Evolutionary conservation across 2,888 invertebrate species (phyloP).

Genomic region (Incurvaria masculella): DNA sequence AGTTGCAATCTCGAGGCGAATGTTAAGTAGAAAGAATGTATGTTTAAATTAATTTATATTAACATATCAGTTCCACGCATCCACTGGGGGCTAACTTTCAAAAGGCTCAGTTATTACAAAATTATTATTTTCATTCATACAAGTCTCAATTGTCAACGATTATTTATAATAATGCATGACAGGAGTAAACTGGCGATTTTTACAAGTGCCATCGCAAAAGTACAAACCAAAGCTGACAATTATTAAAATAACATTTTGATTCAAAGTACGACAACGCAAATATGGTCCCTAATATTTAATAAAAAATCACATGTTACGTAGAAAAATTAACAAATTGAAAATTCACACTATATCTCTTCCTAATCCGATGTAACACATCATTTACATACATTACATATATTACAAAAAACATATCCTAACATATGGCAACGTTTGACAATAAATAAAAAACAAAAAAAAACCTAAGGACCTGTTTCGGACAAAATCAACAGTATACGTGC

Average conservation of each 20-base stretch:
- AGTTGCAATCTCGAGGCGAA: background rate
- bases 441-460: conserved; percentile 37
- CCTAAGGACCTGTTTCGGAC: conserved; percentile 41
- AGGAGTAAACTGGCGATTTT: background rate
- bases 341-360: conserved; percentile 37
- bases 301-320: conserved; percentile 48
- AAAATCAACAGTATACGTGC: conserved; percentile 23
- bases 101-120: too few relatives aligned
- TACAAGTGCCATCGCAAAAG: background rate
- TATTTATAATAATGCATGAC: background rate
- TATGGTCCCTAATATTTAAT: conserved; percentile 14
- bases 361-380: conserved; percentile 19
- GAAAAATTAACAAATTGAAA: conserved; percentile 31
- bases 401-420: conserved; percentile 50
- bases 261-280: background rate
- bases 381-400: conserved; percentile 41
- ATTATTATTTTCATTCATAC: background rate
- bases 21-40: background rate
- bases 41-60: background rate
- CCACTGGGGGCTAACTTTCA: too few relatives aligned
- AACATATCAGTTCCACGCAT: background rate
- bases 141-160: background rate
- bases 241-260: background rate
- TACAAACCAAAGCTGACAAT: background rate
- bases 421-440: conserved; percentile 56